Evolutionary conservation across 2,888 invertebrate species (phyloP).

Genomic region (Cerastoderma edule): DNA sequence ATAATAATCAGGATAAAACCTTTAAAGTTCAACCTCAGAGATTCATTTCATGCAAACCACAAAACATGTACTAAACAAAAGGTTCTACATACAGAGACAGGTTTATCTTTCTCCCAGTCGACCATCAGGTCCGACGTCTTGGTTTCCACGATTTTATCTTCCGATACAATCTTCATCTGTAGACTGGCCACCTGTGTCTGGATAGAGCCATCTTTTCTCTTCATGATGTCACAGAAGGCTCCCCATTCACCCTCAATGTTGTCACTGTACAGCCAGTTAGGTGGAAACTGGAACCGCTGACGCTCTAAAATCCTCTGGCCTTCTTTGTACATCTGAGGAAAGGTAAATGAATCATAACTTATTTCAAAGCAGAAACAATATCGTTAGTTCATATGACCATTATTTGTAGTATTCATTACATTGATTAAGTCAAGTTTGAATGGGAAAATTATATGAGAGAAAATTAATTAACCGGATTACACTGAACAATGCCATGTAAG

Average conservation of each 20-base stretch:
- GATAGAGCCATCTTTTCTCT: slow-evolving; percentile 93
- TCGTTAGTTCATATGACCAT: too few species aligned
- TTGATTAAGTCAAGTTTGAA: too few species aligned
- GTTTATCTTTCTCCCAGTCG: slow-evolving; percentile 99
- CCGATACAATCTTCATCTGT: slow-evolving; percentile 99
- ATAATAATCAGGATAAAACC: too few species aligned
- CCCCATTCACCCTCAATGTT: slow-evolving; percentile 99
- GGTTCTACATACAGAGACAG: slow-evolving; percentile 91
- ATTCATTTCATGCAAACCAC: too few species aligned
- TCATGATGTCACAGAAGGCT: slow-evolving; percentile 99
- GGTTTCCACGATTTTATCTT: slow-evolving; percentile 98
- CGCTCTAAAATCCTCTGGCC: slow-evolving; percentile 98
- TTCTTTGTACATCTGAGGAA: slow-evolving; percentile 92
- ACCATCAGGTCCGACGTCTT: slow-evolving; percentile 95
- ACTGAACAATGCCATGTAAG: too few species aligned
- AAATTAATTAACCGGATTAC: too few species aligned
- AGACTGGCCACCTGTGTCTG: slow-evolving; percentile 86
- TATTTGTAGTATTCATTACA: too few species aligned
- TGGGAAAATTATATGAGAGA: too few species aligned
- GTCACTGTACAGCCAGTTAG: slow-evolving; percentile 98
- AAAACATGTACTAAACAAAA: too few species aligned
- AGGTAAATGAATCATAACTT: background rate
- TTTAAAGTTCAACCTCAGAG: too few species aligned
- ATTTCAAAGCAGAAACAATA: background rate
- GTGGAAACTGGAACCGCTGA: slow-evolving; percentile 98